Percentiles rank a stretch among this genome's conserved stretches.
Conservation (phyloP, 2,797 vertebrate species). For the Etheostoma nigrum region DNA sequence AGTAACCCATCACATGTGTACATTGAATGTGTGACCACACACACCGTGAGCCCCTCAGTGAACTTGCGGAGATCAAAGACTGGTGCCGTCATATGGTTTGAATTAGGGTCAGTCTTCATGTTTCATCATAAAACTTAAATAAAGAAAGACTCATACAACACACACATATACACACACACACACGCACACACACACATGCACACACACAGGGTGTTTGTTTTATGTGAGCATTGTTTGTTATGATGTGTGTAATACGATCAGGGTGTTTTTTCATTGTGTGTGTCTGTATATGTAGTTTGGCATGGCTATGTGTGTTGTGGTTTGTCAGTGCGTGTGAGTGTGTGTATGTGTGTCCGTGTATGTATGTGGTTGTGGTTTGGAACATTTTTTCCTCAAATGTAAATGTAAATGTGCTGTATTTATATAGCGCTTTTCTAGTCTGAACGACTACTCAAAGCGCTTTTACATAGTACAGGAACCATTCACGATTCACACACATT, state of each 20-base stretch:
- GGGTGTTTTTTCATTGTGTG: constrained; percentile 58
- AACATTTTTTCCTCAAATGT: constrained; percentile 77
- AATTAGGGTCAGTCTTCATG: constrained; percentile 88
- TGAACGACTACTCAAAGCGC: too few relatives aligned
- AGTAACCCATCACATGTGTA: constrained; percentile 77
- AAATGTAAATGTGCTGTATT: too few relatives aligned
- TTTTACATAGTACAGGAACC: too few relatives aligned
- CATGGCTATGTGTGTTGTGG: constrained; percentile 67
- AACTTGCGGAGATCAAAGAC: constrained; percentile 87
- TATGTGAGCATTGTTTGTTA: constrained; percentile 69
- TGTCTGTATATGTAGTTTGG: constrained; percentile 63
- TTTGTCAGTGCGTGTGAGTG: constrained; percentile 10
- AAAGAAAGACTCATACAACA: constrained; percentile 67
- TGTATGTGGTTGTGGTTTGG: constrained; percentile 61
- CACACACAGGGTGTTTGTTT: constrained; percentile 61
- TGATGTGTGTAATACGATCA: constrained; percentile 71
- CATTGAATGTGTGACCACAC: constrained; percentile 78
- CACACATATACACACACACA: constrained; percentile 43
- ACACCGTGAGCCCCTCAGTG: constrained; percentile 77
- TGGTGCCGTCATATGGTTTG: constrained; percentile 86
- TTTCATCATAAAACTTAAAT: constrained; percentile 91
- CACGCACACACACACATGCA: constrained; percentile 19
- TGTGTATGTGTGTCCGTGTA: constrained; percentile 9
- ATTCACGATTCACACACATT: too few relatives aligned
- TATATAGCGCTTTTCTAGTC: too few relatives aligned